Evolutionary conservation across 2,797 vertebrate genomes (phyloP), one percentile per base, ranked within the genome.

Genomic region (Pseudopleuronectes americanus): DNA sequence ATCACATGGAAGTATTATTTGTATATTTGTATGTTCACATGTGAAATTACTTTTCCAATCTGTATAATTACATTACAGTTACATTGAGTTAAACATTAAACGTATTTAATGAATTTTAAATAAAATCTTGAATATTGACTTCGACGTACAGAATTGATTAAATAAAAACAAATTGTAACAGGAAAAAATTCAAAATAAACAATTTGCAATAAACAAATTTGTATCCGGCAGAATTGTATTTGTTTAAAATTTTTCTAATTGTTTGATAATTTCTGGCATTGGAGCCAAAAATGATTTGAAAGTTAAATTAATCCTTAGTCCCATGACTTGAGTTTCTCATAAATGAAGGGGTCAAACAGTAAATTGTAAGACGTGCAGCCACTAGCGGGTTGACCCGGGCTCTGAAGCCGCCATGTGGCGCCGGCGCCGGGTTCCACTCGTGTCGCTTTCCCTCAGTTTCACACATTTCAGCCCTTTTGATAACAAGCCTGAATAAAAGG

Each of bases 361-460:
- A 17, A 4, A 45, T 51, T 47, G 57, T 9, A 64, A 68, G 66
- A 17, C 21, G 1, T 55, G 31, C 33, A 68, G 33, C 43, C 26
- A 21, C 71, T 66, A 55, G 57, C 57, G 17, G 3, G 16, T 49
- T 21, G 41, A 71, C 36, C 38, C 53, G 26, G 1, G 57, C 78
- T 68, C 73, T 65, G 54, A 84, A 47, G 16, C 47, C 8, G 51
- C 75, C 68, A 23, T 26, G 63, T 61, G 57, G 58, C 28, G n/a
- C 4, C 31, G 68, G 43, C 47, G 14, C 60, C 1, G 60, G 54
- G 45, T 45, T 81, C 59, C 22, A 41, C 47, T 64, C 91, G 89
- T 93, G 93, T 94, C 93, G 81, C 74, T 89, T 87, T 76, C 64
- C 86, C 77, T 91, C 89, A 93, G 87, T 95, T 92, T 92, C 76